Percentiles rank a stretch among this genome's conserved stretches.
Evolutionary conservation across 2,113 vertebrate species (phyloP).

Genomic region (Azemiops feae): DNA sequence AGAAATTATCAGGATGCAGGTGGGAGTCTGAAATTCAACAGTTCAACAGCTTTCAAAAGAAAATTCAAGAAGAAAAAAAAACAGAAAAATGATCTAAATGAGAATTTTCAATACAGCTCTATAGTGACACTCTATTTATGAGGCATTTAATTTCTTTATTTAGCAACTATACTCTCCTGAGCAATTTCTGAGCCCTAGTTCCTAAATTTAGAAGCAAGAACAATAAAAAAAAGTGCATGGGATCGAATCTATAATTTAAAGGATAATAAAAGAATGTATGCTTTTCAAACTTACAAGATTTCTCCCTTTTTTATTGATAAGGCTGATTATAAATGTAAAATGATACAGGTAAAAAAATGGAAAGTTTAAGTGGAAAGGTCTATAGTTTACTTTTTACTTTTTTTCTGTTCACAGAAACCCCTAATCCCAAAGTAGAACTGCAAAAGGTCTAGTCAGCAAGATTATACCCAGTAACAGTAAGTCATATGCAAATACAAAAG

Average conservation of each 20-base stretch:
- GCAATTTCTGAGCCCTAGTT: background rate
- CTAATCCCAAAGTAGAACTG: background rate
- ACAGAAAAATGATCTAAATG: background rate
- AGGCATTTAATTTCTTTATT: background rate
- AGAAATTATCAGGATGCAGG: background rate
- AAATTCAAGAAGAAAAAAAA: background rate
- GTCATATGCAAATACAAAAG: slow-evolving; percentile 16
- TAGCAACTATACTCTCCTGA: background rate
- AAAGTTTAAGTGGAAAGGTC: background rate
- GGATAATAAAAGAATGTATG: background rate
- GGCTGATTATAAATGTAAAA: background rate
- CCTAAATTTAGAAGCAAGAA: background rate
- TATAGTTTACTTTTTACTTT: background rate
- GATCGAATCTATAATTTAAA: background rate
- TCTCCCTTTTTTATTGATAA: background rate
- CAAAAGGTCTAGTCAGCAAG: slow-evolving; percentile 1
- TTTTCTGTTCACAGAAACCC: background rate
- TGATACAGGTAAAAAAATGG: background rate
- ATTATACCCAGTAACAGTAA: slow-evolving; percentile 22
- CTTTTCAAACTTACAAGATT: background rate
- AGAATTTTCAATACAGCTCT: background rate
- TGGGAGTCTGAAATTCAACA: background rate
- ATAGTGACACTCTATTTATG: background rate
- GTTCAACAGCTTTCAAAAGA: background rate
- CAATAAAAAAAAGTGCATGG: background rate